Percentiles rank a stretch among this genome's conserved stretches.
phyloP scores from a whole-genome alignment of 1,140 invertebrate species.

The Drosophila arawakana region DNA sequence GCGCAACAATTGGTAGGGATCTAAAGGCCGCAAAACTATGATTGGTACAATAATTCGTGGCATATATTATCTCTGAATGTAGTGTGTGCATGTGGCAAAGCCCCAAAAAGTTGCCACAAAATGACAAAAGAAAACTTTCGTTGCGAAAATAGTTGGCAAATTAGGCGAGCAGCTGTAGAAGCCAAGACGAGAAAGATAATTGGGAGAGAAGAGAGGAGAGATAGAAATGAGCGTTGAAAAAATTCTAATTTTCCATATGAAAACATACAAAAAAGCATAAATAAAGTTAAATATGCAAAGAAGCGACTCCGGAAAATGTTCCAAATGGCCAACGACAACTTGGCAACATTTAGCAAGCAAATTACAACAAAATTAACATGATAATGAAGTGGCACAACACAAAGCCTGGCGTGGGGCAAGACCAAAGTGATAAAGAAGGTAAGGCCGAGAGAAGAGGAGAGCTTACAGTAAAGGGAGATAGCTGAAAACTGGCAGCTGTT shows the following conservation, averaged over 20 bases:
- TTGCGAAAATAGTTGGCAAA: conserved; percentile 75
- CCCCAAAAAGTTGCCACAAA: conserved; percentile 60
- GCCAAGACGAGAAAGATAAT: background rate
- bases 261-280: conserved; percentile 74
- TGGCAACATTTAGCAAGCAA: conserved; percentile 83
- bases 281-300: conserved; percentile 78
- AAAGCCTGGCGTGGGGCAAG: conserved; percentile 1
- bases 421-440: background rate
- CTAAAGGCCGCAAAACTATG: conserved; percentile 12
- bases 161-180: conserved; percentile 47
- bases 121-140: conserved; percentile 76
- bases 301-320: conserved; percentile 65
- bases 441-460: background rate
- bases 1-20: conserved; percentile 19
- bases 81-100: conserved; percentile 31
- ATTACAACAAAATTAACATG: conserved; percentile 83
- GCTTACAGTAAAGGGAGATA: background rate
- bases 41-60: conserved; percentile 61
- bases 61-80: conserved; percentile 45
- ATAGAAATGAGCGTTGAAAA: conserved; percentile 32
- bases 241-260: conserved; percentile 82
- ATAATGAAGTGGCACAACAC: conserved; percentile 71
- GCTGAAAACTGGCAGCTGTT: conserved; percentile 75
- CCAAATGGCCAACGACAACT: conserved; percentile 71
- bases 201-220: too few species aligned